A percentile compares a stretch with the other conserved stretches of the same genome.
These are phyloP conservation scores for Nephrotoma appendiculata DNA, from an alignment of 2,888 invertebrate genomes.

Conservation along the genomic window DNA sequence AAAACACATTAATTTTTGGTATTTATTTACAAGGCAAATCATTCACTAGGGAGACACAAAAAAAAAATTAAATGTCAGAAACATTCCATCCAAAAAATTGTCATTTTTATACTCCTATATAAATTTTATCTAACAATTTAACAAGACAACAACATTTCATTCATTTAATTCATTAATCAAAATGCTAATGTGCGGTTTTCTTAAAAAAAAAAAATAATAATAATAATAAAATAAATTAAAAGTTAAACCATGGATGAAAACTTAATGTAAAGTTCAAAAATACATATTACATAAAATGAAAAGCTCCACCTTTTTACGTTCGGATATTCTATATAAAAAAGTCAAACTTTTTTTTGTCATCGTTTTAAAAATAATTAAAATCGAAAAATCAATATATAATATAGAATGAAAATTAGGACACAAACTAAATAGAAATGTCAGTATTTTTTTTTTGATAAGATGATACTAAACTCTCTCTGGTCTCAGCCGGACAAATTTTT, in stretches of 20 bases:
- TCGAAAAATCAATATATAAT: neutral
- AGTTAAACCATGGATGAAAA: neutral
- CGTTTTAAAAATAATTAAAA: neutral
- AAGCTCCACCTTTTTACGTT: neutral
- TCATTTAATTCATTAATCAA: neutral
- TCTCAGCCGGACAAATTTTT: neutral
- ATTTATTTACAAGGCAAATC: neutral
- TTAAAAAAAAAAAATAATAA: neutral
- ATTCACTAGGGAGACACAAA: neutral
- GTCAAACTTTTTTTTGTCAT: neutral
- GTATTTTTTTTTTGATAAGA: neutral
- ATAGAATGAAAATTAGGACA: neutral
- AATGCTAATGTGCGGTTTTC: neutral
- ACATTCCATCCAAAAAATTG: neutral
- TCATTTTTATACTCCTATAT: neutral
- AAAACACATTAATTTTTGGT: neutral
- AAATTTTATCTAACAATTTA: neutral
- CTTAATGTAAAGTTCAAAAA: neutral
- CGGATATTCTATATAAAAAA: neutral
- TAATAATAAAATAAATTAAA: neutral
- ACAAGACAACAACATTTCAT: neutral
- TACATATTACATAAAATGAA: neutral
- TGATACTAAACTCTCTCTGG: neutral
- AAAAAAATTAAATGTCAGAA: neutral
- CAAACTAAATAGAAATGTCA: neutral